Evolutionary conservation across 2,797 vertebrate species (phyloP), one percentile per base, ranked within the genome.

Genomic region (Syngnathus rostellatus): DNA sequence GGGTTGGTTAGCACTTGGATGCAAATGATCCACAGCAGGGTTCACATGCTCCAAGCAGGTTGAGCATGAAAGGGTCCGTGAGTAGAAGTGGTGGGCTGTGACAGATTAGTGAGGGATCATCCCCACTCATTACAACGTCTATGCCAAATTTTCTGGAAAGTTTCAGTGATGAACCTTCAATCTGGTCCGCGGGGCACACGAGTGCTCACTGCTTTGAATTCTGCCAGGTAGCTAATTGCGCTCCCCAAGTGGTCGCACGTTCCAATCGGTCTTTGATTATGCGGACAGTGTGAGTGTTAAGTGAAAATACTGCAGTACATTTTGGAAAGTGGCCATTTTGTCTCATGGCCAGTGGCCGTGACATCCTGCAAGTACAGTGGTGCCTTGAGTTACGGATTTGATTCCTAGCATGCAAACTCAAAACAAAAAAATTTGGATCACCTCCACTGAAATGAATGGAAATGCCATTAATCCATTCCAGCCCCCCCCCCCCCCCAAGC

Each of bases 91-190:
- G 75, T 85, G 81, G 75, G 79, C 81, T 83, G 77, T 85, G 82
- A 84, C 85, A 86, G 85, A 87, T 88, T 86, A 85, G 71, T 40
- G 71, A 76, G 75, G 82, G 81, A 84, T 87, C 81, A 88, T 87
- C 82, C 82, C 82, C 72, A 72, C 77, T 89, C 86, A 89, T 86
- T 81, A 86, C 77, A 79, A 84, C 77, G 83, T 86, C 83, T 83
- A 67, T 82, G 75, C 81, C 82, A 86, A 85, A 86, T 87, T 85
- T 81, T 82, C 72, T 77, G 75, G 69, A 76, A 72, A 77, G 71
- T 72, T 82, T 80, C 73, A 80, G 73, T 65, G 67, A 75, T 72
- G 77, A 82, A 81, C 75, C 81, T 71, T 67, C 77, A 86, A 79
- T 82, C 73, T 81, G 76, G 69, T 83, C 72, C 72, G 74, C 0